Conservation (phyloP, 1,140 invertebrate genomes). For the Oncopodura yosiiana region DNA sequence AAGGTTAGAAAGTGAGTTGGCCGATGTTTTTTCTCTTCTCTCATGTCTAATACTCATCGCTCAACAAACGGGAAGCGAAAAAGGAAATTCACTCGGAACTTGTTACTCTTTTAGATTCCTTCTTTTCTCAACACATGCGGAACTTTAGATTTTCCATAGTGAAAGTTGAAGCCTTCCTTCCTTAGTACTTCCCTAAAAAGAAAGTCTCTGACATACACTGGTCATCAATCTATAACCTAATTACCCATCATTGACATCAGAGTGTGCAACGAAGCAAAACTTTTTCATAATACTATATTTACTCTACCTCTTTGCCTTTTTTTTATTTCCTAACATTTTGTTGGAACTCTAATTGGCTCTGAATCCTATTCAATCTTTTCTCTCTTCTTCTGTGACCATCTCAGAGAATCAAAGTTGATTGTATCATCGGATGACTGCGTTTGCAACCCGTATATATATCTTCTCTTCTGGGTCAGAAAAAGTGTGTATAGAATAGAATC, state of each 20-base stretch:
- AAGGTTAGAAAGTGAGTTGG: too few relatives aligned
- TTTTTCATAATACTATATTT: too few relatives aligned
- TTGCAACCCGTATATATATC: too few relatives aligned
- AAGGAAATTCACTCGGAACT: conserved; percentile 37
- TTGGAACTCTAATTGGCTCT: too few relatives aligned
- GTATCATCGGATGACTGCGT: too few relatives aligned
- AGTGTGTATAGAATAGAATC: too few relatives aligned
- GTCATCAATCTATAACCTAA: neutral
- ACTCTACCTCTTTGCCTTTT: too few relatives aligned
- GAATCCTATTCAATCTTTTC: too few relatives aligned
- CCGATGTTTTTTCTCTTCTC: conserved; percentile 3
- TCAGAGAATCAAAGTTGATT: too few relatives aligned
- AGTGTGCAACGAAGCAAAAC: neutral
- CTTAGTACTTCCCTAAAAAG: neutral
- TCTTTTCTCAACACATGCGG: conserved; percentile 4
- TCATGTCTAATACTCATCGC: conserved; percentile 7
- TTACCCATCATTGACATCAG: neutral
- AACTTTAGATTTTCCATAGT: neutral
- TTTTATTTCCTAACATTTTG: too few relatives aligned
- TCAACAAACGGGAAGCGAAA: conserved; percentile 25
- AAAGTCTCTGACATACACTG: neutral
- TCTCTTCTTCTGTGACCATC: too few relatives aligned
- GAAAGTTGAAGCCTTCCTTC: neutral
- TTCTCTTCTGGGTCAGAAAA: too few relatives aligned
- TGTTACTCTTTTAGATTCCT: conserved; percentile 29